These are phyloP conservation scores for Drosophila kohkoa DNA, from an alignment of 1,140 invertebrate species.

Conservation along the genomic window DNA sequence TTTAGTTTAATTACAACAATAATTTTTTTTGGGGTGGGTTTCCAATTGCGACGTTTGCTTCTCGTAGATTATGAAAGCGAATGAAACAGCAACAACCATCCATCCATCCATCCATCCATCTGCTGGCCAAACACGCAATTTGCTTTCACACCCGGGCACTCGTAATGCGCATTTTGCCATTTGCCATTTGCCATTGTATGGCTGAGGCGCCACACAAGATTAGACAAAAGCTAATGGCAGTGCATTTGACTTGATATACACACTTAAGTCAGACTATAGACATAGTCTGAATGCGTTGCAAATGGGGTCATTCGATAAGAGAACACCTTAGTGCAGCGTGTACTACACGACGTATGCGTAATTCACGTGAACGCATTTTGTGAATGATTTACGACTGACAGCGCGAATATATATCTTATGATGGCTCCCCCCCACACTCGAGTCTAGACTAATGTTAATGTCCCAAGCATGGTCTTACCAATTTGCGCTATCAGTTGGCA, in stretches of 20 bases:
- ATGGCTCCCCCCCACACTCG: background rate
- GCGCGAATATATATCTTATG: conserved; percentile 53
- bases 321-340: background rate
- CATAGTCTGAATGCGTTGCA: conserved; percentile 27
- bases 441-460: conserved; percentile 35
- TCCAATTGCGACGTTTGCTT: conserved; percentile 40
- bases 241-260: conserved; percentile 42
- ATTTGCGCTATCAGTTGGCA: conserved; percentile 44
- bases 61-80: conserved; percentile 34
- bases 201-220: conserved; percentile 49
- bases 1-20: conserved; percentile 48
- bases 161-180: conserved; percentile 64
- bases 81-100: background rate
- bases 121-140: conserved; percentile 51
- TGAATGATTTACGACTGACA: conserved; percentile 74
- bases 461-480: conserved; percentile 31
- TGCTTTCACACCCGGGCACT: conserved; percentile 20
- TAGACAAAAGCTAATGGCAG: conserved; percentile 63
- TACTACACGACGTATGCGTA: conserved; percentile 9
- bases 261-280: conserved; percentile 2
- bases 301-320: conserved; percentile 57
- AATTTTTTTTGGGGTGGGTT: conserved; percentile 30
- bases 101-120: background rate
- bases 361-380: conserved; percentile 67
- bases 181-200: conserved; percentile 25